A percentile compares a stretch with the other conserved stretches of the same genome.
Conservation (phyloP, 2,888 invertebrate species). For the Coelinius sp. region DNA sequence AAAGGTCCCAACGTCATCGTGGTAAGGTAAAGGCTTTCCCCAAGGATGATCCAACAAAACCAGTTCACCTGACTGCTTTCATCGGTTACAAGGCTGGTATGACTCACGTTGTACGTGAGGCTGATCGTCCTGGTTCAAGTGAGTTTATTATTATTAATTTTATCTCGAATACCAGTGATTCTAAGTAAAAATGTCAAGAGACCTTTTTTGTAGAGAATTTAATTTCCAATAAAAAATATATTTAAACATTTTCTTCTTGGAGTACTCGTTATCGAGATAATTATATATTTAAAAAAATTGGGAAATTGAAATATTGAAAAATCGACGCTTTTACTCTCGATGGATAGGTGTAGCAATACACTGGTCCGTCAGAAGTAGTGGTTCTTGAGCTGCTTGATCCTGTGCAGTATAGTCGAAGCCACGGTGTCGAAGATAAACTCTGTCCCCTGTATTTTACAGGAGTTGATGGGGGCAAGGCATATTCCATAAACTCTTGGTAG, state of each 20-base stretch:
- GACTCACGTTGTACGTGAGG: conserved; percentile 99
- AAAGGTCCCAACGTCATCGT: conserved; percentile 95
- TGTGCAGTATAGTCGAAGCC: conserved; percentile 74
- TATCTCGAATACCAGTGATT: too few species aligned
- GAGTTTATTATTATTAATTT: conserved; percentile 72
- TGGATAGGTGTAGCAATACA: conserved; percentile 55
- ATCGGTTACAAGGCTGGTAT: conserved; percentile 99
- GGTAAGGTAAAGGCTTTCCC: conserved; percentile 99
- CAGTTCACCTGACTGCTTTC: conserved; percentile 97
- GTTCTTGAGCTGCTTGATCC: conserved; percentile 66
- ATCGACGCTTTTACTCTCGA: conserved; percentile 54
- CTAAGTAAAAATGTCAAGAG: too few species aligned
- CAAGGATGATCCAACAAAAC: conserved; percentile 95
- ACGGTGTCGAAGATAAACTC: conserved; percentile 78
- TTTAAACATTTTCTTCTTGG: too few species aligned
- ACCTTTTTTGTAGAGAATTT: too few species aligned
- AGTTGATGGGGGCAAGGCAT: conserved; percentile 76
- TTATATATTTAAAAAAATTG: neutral
- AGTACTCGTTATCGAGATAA: too few species aligned
- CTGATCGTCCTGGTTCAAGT: conserved; percentile 99
- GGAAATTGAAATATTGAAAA: neutral
- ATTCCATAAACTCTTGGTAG: conserved; percentile 84
- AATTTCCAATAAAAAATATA: too few species aligned
- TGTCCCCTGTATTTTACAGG: conserved; percentile 72
- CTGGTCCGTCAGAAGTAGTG: conserved; percentile 58